Base-by-base conservation (phyloP, 1,140 invertebrate species). In the Colletes gigas region DNA sequence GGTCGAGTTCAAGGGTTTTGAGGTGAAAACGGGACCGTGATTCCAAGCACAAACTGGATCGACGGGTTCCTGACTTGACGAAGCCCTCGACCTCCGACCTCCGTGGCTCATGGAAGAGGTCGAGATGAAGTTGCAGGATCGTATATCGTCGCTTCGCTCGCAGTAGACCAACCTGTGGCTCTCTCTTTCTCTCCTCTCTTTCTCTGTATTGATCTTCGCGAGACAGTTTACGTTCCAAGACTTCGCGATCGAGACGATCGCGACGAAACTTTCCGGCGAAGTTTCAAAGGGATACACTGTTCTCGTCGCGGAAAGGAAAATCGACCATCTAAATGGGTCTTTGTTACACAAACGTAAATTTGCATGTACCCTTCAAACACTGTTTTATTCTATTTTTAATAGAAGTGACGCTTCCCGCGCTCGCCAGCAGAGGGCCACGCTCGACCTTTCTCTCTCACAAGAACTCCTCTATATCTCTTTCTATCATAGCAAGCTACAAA, bases 31-130 rank as follows among this genome's bases (percentile, higher is more conserved):
- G 88, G 86, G 83, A 83, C 85, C 82, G 80, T 84, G 82, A 82
- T 88, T 85, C 83, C 84, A 78, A 81, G 88, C 83, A 78, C 83
- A 83, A 91, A 91, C 90, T 91, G 90, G 90, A 90, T 90, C 89
- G 86, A 91, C 90, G 89, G 85, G 90, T 91, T 91, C 89, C 88
- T 85, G 82, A 86, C 85, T 90, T 91, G 89, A 91, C 89, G 89
- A 88, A 89, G 89, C 88, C 89, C 87, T 82, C 81, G 84, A 91
- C 90, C 90, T 89, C 81, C 85, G 90, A 90, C 90, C 89, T 77
- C 81, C 41, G 55, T 0, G 30, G 73, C 81, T 83, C 70, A 60
- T 71, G 85, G 63, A 80, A 66, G 67, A 83, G 84, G 75, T 85
- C 84, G 84, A 63, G 78, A 78, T 82, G 83, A 84, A 81, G 69